Conservation (phyloP, 2,113 vertebrate genomes). For the Rhegmatorhina hoffmannsi region DNA sequence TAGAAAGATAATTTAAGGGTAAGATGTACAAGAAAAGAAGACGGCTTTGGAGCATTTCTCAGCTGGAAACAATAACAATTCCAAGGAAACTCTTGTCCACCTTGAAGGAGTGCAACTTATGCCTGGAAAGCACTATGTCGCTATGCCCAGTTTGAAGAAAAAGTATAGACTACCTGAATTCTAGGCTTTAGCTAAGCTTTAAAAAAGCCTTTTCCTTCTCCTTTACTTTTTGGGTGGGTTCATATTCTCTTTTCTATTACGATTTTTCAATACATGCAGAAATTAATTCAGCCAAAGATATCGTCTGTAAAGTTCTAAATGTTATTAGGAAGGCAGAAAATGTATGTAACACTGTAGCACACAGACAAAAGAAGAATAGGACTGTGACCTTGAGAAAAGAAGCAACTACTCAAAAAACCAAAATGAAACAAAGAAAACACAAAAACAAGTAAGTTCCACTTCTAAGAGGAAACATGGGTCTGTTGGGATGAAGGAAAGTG, state of each 20-base stretch:
- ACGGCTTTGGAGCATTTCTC: background rate
- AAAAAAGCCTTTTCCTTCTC: background rate
- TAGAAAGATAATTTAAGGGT: background rate
- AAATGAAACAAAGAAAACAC: background rate
- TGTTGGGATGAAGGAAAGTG: background rate
- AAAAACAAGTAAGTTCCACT: background rate
- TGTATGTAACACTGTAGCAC: background rate
- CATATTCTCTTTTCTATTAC: background rate
- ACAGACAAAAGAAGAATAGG: background rate
- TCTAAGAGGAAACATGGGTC: background rate
- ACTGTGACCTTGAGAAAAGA: background rate
- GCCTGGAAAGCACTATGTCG: background rate
- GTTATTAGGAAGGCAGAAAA: background rate
- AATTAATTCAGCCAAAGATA: background rate
- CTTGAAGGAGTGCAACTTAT: background rate
- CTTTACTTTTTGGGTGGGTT: background rate
- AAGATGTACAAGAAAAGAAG: background rate
- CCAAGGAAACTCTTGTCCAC: background rate
- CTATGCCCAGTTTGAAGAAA: background rate
- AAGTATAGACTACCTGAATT: background rate
- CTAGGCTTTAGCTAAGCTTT: background rate
- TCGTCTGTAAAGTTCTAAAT: background rate
- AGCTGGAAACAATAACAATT: background rate
- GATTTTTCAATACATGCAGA: background rate
- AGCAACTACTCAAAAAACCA: fast-evolving